phyloP scores from a whole-genome alignment of 2,797 vertebrate genomes.

The Sciurus vulgaris region DNA sequence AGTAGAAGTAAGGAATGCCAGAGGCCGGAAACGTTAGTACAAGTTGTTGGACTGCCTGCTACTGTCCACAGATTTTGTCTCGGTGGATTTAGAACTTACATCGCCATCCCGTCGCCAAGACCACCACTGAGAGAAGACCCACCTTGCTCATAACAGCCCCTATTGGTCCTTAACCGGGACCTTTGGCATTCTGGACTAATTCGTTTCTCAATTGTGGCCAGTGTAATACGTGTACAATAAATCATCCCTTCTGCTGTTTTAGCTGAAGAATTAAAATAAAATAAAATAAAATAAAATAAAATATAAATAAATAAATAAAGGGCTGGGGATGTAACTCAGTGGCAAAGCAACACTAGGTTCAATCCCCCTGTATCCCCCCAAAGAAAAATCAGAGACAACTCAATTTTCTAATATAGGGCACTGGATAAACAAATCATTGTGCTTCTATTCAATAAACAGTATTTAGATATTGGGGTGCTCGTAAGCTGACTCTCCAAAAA shows the following conservation, averaged over 20 bases:
- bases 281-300: too few species aligned
- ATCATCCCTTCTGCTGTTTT: conserved; percentile 68
- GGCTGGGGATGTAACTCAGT: too few species aligned
- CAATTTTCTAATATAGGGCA: background rate
- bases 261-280: conserved; percentile 52
- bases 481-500: background rate
- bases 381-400: background rate
- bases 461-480: background rate
- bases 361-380: too few species aligned
- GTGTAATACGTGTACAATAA: conserved; percentile 57
- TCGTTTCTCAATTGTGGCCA: conserved; percentile 56
- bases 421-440: background rate
- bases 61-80: background rate
- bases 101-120: background rate
- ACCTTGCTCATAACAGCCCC: background rate
- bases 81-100: conserved; percentile 26
- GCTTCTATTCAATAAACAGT: background rate
- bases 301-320: too few species aligned
- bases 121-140: background rate
- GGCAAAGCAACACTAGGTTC: too few species aligned
- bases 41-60: background rate
- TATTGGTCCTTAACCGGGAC: background rate
- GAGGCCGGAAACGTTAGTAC: background rate
- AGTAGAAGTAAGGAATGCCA: background rate
- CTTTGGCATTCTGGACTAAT: conserved; percentile 79